A percentile compares a stretch with the other conserved stretches of the same genome.
phyloP scores from a whole-genome alignment of 1,140 invertebrate species.

The Venustaconcha ellipsiformis region DNA sequence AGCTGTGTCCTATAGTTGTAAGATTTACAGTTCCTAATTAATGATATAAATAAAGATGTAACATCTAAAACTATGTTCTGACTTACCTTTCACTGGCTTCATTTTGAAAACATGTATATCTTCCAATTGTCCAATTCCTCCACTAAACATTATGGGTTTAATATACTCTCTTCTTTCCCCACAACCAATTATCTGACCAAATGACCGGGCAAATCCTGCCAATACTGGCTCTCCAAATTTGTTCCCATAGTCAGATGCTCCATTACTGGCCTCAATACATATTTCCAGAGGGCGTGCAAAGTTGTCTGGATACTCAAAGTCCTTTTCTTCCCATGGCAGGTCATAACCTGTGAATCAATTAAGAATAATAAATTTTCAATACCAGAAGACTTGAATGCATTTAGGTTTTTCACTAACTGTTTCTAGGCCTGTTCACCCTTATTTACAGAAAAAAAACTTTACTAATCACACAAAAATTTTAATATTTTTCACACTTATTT shows the following conservation, averaged over 20 bases:
- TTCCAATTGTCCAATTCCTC: conserved; percentile 92
- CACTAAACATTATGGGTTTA: conserved; percentile 99
- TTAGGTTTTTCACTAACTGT: no score
- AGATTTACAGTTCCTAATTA: no score
- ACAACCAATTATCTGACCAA: conserved; percentile 79
- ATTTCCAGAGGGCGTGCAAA: conserved; percentile 86
- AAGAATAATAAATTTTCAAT: no score
- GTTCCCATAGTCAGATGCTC: conserved; percentile 98
- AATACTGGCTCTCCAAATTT: conserved; percentile 98
- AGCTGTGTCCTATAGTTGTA: no score
- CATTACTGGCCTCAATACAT: conserved; percentile 95
- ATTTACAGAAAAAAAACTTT: no score
- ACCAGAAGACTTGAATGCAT: no score
- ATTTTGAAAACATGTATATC: conserved; percentile 82
- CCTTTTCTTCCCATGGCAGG: conserved; percentile 87
- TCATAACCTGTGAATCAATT: conserved; percentile 75
- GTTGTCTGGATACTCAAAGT: conserved; percentile 84
- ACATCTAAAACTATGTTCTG: no score
- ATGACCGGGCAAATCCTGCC: conserved; percentile 90
- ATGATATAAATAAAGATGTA: no score
- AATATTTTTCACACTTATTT: no score
- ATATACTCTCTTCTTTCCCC: conserved; percentile 90
- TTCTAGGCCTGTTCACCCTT: no score
- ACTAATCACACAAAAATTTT: no score
- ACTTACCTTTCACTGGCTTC: conserved; percentile 76